Evolutionary conservation across 2,888 invertebrate species (phyloP), one percentile per base, ranked within the genome.

Genomic region (Drosophila longiperda): DNA sequence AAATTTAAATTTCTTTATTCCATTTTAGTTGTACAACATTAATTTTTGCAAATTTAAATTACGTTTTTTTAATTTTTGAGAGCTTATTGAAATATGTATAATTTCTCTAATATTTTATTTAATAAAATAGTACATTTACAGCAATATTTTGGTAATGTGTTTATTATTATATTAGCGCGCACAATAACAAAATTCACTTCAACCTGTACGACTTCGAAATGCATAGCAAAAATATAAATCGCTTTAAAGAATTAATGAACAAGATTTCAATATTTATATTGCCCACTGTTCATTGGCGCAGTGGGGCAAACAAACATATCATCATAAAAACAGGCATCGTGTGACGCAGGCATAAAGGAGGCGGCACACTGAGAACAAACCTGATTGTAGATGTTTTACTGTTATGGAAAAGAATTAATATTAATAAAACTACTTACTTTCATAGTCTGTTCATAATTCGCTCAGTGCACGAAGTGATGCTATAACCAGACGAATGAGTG

Each of bases 231-330:
- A 7, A 45, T 7, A 23, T 23, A 45, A 45, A 15, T 45, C 45
- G 45, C 23, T 15, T 45, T 15, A 7, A 20, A 7, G 7, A 15
- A 15, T 45, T 45, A 7, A 45, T 7, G 7, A 15, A 45, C 3
- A 20, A 11, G 23, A 33, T 48, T 34, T 48, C 3, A 20, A 34
- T 50, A 50, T n/a, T 5, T 29, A 12, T 53, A 8, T 26, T 23
- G 23, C 32, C 65, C 81, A 81, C 78, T 74, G 82, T 80, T n/a
- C 63, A 58, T n/a, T 50, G 48, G 12, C 52, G 59, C 74, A 70
- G 53, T 80, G 66, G 68, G 67, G 48, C 65, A 68, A 75, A 65
- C 71, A 82, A 63, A 69, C 66, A 80, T 80, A 71, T 72, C 65
- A 65, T 76, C 73, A 76, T 66, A 76, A 66, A 75, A 80, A 72